Conservation (phyloP, 2,797 vertebrate genomes). For the Otolemur crassicaudatus region DNA sequence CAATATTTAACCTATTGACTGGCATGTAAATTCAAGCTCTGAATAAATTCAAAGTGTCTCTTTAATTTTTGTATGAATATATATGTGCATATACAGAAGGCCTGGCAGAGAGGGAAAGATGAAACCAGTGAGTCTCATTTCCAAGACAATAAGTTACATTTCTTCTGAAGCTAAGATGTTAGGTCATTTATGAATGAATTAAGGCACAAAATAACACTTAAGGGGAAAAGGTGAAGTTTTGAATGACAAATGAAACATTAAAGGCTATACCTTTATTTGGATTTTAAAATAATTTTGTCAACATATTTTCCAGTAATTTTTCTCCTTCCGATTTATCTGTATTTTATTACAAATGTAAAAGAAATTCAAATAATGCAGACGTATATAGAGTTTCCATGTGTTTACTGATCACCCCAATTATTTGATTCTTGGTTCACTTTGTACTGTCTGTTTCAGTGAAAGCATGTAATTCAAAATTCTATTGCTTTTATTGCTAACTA, state of each 20-base stretch:
- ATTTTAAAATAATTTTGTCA: not conserved
- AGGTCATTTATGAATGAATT: not conserved
- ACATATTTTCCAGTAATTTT: not conserved
- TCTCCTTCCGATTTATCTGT: not conserved
- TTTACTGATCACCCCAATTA: not conserved
- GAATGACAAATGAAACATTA: not conserved
- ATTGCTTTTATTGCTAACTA: not conserved
- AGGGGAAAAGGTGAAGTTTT: not conserved
- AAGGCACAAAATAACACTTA: not conserved
- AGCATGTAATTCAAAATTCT: not conserved
- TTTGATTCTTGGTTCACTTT: not conserved
- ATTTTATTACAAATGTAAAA: conserved; percentile 17
- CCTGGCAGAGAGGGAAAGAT: not conserved
- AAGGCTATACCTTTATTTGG: not conserved
- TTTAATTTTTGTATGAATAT: not conserved
- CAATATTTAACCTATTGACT: not conserved
- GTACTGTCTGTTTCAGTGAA: not conserved
- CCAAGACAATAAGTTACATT: not conserved
- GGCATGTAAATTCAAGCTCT: not conserved
- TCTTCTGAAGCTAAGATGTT: not conserved
- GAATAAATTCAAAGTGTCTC: too few species aligned
- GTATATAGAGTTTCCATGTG: not conserved
- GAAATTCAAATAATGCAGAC: not conserved
- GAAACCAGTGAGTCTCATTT: not conserved
- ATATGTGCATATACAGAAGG: not conserved